Base-by-base conservation (phyloP, 2,888 invertebrate genomes). In the Zeuzera pyrina region DNA sequence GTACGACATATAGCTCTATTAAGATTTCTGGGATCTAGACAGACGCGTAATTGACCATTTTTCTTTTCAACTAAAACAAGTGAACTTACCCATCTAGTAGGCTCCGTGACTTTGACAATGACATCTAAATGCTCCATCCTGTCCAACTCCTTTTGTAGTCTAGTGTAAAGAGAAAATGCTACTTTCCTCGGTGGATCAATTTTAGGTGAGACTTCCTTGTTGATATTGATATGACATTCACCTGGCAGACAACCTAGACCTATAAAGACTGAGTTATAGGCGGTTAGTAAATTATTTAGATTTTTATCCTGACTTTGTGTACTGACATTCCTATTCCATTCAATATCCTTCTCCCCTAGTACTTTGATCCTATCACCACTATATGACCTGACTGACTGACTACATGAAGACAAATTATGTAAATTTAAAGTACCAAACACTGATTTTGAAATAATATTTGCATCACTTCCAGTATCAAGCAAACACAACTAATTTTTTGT, bases 81-180 rank as follows among this genome's bases (percentile, higher is more conserved):
- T 19, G 35, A 34, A 36, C 30, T 40, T 7, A 45, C 39, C 41
- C 40, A 45, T 7, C 32, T 29, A 5, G 45, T 45, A 29, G 43
- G 45, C 12, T 43, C 29, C 21, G 35, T 35, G 29, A 43, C 42
- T 31, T 41, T 41, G 1, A 12, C 24, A 10, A 46, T 43, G 33
- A 45, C 42, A 34, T 30, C 36, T 30, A 45, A 29, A 12, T 38
- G 22, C 25, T 38, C 46, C 43, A 46, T 40, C 13, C 32, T 37
- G 5, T 42, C 33, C 12, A 44, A 31, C 27, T 46, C 46, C 13
- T 35, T 12, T 25, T 30, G 23, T 3, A 46, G 32, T 26, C 28
- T 36, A 10, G 36, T 6, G 26, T 39, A 34, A 26, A 43, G 33
- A 26, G 36, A 35, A 35, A 45, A 40, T 23, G 43, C 43, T 15